phyloP scores from a whole-genome alignment of 2,113 vertebrate genomes.

The Beaufortia kweichowensis region DNA sequence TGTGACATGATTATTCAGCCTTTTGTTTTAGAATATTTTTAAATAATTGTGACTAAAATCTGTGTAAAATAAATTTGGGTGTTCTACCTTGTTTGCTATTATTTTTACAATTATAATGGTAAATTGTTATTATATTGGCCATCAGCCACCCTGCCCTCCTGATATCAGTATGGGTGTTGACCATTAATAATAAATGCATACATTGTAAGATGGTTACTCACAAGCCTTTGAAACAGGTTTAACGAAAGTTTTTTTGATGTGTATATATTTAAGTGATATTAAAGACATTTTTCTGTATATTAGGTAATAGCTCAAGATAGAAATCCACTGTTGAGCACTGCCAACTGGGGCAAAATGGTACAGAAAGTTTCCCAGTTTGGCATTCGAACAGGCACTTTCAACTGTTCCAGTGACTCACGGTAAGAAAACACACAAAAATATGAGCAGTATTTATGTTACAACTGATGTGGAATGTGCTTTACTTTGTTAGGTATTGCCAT shows the following conservation, averaged over 20 bases:
- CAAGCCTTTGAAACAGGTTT: background rate
- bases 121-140: no score
- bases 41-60: no score
- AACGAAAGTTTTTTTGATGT: no score
- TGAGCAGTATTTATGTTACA: background rate
- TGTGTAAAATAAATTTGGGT: no score
- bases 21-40: no score
- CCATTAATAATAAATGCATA: no score
- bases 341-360: conserved; percentile 95
- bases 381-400: conserved; percentile 95
- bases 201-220: background rate
- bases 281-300: conserved; percentile 43
- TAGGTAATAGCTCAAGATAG: conserved; percentile 91
- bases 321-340: conserved; percentile 86
- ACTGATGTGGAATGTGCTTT: no score
- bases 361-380: conserved; percentile 96
- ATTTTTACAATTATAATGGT: no score
- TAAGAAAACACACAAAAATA: conserved; percentile 58
- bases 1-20: no score
- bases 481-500: conserved; percentile 82
- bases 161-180: no score
- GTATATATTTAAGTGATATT: background rate
- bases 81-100: no score
- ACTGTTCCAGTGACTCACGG: conserved; percentile 95
- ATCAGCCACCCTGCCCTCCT: no score